Evolutionary conservation across 30 jellyfish, hydroid and myxozoan genomes (phyloP), one percentile per base, ranked within the genome.

Genomic region (Calvadosia cruxmelitensis): DNA sequence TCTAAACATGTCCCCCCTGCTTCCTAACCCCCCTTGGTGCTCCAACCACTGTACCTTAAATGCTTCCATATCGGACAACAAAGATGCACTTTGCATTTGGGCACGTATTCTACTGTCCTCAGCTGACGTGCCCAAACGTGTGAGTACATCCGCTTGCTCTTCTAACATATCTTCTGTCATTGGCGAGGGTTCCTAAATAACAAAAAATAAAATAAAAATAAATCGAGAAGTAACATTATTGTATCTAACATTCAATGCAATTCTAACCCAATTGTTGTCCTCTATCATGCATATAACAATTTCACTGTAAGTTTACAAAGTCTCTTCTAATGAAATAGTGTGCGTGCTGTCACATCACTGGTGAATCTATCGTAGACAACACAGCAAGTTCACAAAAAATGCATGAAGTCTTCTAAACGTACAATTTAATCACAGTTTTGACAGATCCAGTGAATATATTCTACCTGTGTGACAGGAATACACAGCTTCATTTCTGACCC

Each of bases 21-120:
- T 48, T 48, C n/a, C n/a, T 48, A n/a, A n/a, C 73, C 28, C n/a
- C n/a, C n/a, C n/a, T n/a, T n/a, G n/a, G n/a, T n/a, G n/a, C n/a
- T n/a, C n/a, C n/a, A n/a, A n/a, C n/a, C n/a, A n/a, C n/a, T 29
- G n/a, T 30, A 86, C 96, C 96, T 86, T 86, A 48, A 86, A 86
- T 0, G 96, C 83, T 31, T 80, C 94, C 64, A 86, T 81, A 63
- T 86, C 96, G 10, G 96, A 80, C 31, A 79, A 69, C 5, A 86
- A 70, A 15, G 94, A 86, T 32, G 91, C 85, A 49, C 93, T 50
- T 69, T 86, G 96, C 96, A 86, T 79, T 50, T 81, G 92, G n/a
- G 92, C 93, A 1, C 93, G 72, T 34, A 75, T 50, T 52, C 76
- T 68, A 0, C 93, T 50, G 5, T 85, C 96, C 48, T 83, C 94